phyloP scores from a whole-genome alignment of 2,113 vertebrate species.

The Sterna hirundo region DNA sequence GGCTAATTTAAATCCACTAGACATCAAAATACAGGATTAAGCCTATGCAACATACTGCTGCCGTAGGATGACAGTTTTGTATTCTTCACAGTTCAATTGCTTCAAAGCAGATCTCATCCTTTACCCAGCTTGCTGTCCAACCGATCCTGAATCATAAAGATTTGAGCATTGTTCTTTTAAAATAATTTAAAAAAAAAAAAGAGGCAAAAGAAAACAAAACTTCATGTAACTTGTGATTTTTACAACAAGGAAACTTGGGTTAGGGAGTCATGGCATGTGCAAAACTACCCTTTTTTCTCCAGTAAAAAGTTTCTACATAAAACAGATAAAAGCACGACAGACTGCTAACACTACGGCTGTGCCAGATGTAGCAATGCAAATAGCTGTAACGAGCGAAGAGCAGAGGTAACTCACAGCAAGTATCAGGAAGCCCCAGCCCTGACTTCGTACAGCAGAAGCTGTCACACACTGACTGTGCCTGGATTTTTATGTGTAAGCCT shows the following conservation, averaged over 20 bases:
- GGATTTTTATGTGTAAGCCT: background rate
- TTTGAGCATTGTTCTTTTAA: background rate
- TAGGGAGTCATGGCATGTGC: background rate
- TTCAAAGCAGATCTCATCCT: background rate
- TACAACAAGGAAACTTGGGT: background rate
- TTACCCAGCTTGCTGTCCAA: background rate
- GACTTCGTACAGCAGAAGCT: background rate
- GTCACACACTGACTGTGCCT: rapidly evolving
- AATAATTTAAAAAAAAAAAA: background rate
- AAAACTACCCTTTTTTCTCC: background rate
- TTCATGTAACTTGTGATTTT: background rate
- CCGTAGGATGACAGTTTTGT: background rate
- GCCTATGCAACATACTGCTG: background rate
- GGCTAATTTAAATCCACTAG: background rate
- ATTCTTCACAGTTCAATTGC: background rate
- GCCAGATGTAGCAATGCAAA: background rate
- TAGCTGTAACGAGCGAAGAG: rapidly evolving
- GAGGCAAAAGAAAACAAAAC: background rate
- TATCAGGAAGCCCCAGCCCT: background rate
- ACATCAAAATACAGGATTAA: background rate
- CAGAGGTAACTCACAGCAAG: background rate
- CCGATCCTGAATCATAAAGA: background rate
- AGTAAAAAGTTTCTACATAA: background rate
- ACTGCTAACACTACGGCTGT: background rate
- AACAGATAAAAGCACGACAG: background rate